Evolutionary conservation across 2,797 vertebrate genomes (phyloP).

Genomic region (Decapterus maruadsi): DNA sequence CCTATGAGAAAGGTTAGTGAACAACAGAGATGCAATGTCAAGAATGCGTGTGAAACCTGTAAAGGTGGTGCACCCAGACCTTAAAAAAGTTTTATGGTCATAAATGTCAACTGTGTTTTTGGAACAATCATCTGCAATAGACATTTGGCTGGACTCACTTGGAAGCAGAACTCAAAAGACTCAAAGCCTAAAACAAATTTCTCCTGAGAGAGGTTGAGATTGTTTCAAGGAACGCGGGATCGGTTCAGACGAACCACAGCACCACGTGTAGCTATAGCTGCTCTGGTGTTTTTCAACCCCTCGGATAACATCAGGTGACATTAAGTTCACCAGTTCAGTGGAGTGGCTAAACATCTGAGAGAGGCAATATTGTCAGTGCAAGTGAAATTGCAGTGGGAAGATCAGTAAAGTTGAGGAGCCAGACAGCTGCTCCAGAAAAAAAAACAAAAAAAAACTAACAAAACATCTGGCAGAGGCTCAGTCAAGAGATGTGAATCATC

Average conservation of each 20-base stretch:
- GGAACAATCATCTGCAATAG: constrained; percentile 13
- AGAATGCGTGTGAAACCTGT: background rate
- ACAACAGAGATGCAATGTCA: background rate
- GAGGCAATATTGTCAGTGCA: background rate
- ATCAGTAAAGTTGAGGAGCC: background rate
- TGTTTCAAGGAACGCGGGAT: constrained; percentile 16
- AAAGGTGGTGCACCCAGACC: background rate
- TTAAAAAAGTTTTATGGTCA: constrained; percentile 4
- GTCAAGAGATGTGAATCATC: background rate
- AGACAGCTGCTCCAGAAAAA: background rate
- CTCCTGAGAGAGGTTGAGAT: background rate
- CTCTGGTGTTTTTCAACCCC: background rate
- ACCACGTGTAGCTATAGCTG: background rate
- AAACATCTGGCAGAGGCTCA: background rate
- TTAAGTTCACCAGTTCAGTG: background rate
- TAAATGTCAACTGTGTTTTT: constrained; percentile 7
- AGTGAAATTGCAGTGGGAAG: background rate
- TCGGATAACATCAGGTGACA: background rate
- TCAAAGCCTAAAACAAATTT: background rate
- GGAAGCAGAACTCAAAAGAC: constrained; percentile 4
- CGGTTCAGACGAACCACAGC: constrained; percentile 5
- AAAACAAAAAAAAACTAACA: background rate
- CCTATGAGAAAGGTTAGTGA: background rate
- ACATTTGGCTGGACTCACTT: constrained; percentile 34
- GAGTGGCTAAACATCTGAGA: no score